Evolutionary conservation across 2,888 invertebrate genomes (phyloP).

Genomic region (Latrodectus elegans): DNA sequence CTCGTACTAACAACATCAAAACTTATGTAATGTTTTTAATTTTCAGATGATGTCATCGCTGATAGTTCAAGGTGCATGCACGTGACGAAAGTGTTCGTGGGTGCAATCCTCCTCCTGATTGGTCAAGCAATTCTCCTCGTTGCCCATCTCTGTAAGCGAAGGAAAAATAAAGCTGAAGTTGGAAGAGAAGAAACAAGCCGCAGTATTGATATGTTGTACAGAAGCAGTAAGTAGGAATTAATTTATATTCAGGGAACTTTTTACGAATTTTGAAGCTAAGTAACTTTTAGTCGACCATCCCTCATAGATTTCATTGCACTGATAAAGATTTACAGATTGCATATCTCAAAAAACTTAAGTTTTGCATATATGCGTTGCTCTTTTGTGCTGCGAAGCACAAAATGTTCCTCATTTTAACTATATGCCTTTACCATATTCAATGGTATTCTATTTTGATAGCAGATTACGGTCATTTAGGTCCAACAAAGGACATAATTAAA

Average conservation of each 20-base stretch:
- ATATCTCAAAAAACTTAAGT: background rate
- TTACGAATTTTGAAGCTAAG: too few species aligned
- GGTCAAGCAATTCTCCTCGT: constrained; percentile 90
- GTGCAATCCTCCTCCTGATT: constrained; percentile 88
- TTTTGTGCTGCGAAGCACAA: background rate
- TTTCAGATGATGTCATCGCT: constrained; percentile 13
- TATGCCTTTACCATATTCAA: background rate
- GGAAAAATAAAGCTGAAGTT: constrained; percentile 74
- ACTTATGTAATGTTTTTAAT: background rate
- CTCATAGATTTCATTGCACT: too few species aligned
- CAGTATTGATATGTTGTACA: constrained; percentile 68
- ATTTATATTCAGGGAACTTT: background rate
- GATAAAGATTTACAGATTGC: background rate
- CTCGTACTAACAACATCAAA: background rate
- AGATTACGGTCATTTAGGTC: too few species aligned
- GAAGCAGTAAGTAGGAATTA: constrained; percentile 42
- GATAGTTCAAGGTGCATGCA: constrained; percentile 80
- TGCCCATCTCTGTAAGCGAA: constrained; percentile 81
- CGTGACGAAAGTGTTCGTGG: constrained; percentile 86
- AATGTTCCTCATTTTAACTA: background rate
- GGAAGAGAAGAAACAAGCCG: constrained; percentile 51
- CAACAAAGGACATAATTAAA: too few species aligned
- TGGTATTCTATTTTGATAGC: too few species aligned
- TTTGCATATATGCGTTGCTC: background rate
- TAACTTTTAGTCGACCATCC: too few species aligned